phyloP scores from a whole-genome alignment of 2,113 vertebrate species.

The Oreocharis arfaki region DNA sequence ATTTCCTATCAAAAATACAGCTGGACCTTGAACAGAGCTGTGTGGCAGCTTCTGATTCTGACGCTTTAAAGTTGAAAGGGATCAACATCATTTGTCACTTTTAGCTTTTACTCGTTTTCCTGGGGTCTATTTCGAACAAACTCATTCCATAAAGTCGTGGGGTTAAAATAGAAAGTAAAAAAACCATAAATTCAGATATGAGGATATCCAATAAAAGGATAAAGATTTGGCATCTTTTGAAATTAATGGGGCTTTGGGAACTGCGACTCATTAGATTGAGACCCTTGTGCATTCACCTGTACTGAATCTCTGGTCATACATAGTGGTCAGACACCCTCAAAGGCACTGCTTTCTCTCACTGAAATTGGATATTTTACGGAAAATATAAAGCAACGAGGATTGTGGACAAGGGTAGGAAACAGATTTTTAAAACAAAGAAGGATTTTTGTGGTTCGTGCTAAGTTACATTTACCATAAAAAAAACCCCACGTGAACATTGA shows the following conservation, averaged over 20 bases:
- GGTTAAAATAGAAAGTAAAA: background rate
- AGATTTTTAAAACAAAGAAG: background rate
- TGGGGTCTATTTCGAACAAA: background rate
- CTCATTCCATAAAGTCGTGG: background rate
- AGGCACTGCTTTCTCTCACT: background rate
- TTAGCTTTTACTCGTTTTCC: background rate
- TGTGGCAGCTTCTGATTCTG: background rate
- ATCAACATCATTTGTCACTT: background rate
- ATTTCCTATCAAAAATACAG: background rate
- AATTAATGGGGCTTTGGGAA: background rate
- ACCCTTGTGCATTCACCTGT: background rate
- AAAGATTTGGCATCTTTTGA: background rate
- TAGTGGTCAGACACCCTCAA: background rate
- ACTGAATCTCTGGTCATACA: background rate
- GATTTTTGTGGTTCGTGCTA: background rate
- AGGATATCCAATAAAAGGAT: background rate
- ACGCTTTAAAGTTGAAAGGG: background rate
- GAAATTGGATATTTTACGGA: background rate
- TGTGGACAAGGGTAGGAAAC: background rate
- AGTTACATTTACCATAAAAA: background rate
- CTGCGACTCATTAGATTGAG: background rate
- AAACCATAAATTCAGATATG: background rate
- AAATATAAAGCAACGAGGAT: background rate
- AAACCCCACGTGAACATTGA: background rate
- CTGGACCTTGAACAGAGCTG: background rate